These are phyloP conservation scores for Sarcophaga rosellei DNA, from an alignment of 2,888 invertebrate species.

Conservation along the genomic window DNA sequence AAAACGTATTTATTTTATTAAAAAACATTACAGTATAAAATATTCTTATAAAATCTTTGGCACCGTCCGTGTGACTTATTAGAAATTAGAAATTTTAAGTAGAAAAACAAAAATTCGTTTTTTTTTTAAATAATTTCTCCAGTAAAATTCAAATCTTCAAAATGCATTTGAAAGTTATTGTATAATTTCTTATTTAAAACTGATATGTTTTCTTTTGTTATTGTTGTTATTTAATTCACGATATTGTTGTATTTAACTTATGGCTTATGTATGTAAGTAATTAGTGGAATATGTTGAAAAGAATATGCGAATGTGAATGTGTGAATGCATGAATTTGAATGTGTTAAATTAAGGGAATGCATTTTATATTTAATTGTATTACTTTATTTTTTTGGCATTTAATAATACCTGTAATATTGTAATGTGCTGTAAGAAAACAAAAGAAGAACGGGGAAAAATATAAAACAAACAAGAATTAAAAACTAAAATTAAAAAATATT, in stretches of 20 bases:
- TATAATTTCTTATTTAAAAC: conserved; percentile 42
- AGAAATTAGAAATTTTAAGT: conserved; percentile 21
- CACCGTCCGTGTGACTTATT: conserved; percentile 63
- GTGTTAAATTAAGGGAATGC: conserved; percentile 47
- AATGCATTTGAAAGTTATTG: neutral
- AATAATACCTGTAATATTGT: conserved; percentile 68
- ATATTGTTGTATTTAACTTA: neutral
- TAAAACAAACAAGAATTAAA: conserved; percentile 24
- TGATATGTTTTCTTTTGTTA: conserved; percentile 65
- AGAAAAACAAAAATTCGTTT: conserved; percentile 3
- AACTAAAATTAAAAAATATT: conserved; percentile 13
- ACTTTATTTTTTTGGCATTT: conserved; percentile 37
- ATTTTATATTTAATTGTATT: conserved; percentile 4
- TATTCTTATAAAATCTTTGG: conserved; percentile 58
- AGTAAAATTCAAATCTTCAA: too few relatives aligned
- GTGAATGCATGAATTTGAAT: conserved; percentile 13
- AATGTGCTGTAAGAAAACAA: conserved; percentile 67
- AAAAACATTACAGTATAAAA: conserved; percentile 41
- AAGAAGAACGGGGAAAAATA: conserved; percentile 45
- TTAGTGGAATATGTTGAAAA: too few relatives aligned
- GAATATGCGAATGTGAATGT: neutral
- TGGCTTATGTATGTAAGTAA: too few relatives aligned
- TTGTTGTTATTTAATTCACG: neutral
- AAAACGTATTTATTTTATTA: neutral
- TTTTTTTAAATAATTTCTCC: conserved; percentile 1